Conservation (phyloP, 2,888 invertebrate species). For the Anthophora plumipes region DNA sequence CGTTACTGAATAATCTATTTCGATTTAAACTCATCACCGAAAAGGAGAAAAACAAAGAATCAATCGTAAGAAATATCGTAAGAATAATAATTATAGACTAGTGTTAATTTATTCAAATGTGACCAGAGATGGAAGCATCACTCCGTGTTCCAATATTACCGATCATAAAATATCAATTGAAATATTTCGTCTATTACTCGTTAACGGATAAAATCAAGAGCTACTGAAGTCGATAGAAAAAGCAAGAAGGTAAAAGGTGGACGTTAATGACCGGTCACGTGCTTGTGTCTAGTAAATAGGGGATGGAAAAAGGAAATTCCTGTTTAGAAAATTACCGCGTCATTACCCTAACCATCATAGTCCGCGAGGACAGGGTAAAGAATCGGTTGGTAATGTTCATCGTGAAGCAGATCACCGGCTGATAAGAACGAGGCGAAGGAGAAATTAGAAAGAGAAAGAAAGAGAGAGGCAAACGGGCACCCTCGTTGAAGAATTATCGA, state of each 20-base stretch:
- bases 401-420: conserved; percentile 58
- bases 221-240: conserved; percentile 44
- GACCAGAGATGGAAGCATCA: not conserved
- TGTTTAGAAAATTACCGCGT: conserved; percentile 82
- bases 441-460: conserved; percentile 65
- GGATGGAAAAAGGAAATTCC: conserved; percentile 78
- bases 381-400: conserved; percentile 65
- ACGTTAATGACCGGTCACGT: conserved; percentile 77
- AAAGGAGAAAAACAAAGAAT: not conserved
- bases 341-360: conserved; percentile 72
- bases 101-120: not conserved
- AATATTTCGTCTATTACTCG: conserved; percentile 9
- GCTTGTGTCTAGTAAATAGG: conserved; percentile 73
- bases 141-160: not conserved
- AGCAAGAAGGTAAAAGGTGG: conserved; percentile 63
- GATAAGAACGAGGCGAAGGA: conserved; percentile 70
- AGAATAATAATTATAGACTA: not conserved
- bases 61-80: not conserved
- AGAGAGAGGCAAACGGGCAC: conserved; percentile 42
- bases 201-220: conserved; percentile 33
- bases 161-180: conserved; percentile 1
- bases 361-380: conserved; percentile 26
- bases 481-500: conserved; percentile 65
- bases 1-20: not conserved
- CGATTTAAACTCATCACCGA: not conserved